A percentile compares a stretch with the other conserved stretches of the same genome.
phyloP scores from a whole-genome alignment of 2,113 vertebrate species.

The Podilymbus podiceps region DNA sequence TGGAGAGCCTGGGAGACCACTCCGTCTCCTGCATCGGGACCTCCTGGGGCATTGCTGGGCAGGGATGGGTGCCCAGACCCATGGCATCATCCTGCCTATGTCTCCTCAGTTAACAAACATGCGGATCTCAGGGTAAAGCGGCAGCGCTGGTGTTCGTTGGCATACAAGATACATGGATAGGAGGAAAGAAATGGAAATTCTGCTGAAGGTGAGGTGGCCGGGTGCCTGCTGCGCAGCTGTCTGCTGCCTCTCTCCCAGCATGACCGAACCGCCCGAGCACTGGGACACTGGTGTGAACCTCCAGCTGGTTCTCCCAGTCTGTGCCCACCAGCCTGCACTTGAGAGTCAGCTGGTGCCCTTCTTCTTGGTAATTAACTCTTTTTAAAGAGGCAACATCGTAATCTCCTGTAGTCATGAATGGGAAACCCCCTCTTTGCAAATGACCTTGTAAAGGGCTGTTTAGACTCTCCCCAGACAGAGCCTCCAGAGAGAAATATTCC shows the following conservation, averaged over 20 bases:
- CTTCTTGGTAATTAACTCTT: not conserved
- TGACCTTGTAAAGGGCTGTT: fast-evolving
- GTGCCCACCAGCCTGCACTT: not conserved
- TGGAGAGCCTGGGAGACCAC: not conserved
- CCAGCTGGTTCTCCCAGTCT: not conserved
- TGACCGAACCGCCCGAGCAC: fast-evolving
- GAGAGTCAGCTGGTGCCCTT: not conserved
- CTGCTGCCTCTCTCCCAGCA: not conserved
- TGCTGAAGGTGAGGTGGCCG: not conserved
- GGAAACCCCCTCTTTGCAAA: not conserved
- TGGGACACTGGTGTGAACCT: not conserved
- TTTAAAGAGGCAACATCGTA: not conserved
- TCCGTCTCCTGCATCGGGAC: not conserved
- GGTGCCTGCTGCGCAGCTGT: fast-evolving
- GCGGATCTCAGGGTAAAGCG: fast-evolving
- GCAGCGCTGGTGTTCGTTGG: not conserved
- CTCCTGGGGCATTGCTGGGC: fast-evolving
- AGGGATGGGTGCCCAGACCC: not conserved
- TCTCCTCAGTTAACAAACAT: not conserved
- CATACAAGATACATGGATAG: not conserved
- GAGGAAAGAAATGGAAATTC: not conserved
- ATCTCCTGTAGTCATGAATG: not conserved
- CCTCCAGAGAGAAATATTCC: not conserved
- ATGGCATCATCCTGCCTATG: not conserved
- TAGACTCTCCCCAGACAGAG: not conserved